Evolutionary conservation across 1,140 invertebrate species (phyloP).

Genomic region (Ruditapes philippinarum): DNA sequence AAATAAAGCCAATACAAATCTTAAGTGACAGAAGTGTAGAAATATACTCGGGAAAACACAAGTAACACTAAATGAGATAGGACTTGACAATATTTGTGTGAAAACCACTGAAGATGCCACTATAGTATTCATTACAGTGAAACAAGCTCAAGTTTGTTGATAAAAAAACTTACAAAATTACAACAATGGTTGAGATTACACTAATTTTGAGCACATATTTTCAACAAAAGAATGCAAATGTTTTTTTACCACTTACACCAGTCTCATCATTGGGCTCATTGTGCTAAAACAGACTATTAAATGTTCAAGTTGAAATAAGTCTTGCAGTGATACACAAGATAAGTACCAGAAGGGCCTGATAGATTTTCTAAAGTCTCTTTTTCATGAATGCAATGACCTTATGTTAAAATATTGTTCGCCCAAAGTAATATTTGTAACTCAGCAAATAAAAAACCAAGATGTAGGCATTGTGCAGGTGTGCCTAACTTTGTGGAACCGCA

Average conservation of each 20-base stretch:
- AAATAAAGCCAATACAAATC: not conserved
- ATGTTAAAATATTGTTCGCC: not conserved
- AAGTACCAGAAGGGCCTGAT: not conserved
- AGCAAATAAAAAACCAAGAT: not conserved
- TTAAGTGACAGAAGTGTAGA: not conserved
- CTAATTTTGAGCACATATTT: not conserved
- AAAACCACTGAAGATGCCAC: not conserved
- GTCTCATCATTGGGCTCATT: not conserved
- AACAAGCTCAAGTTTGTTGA: slow-evolving; percentile 24
- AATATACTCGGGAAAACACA: not conserved
- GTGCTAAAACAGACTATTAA: not conserved
- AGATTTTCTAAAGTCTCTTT: not conserved
- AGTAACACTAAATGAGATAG: not conserved
- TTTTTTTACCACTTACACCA: not conserved
- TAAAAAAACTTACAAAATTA: not conserved
- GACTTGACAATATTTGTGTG: not conserved
- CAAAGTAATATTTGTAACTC: not conserved
- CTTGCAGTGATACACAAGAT: not conserved
- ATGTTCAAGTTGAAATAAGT: not conserved
- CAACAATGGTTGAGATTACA: slow-evolving; percentile 12
- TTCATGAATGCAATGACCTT: not conserved
- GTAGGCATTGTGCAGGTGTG: slow-evolving; percentile 7
- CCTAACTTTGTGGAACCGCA: slow-evolving; percentile 17
- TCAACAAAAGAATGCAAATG: slow-evolving; percentile 9
- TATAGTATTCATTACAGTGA: slow-evolving; percentile 27